A percentile compares a stretch with the other conserved stretches of the same genome.
phyloP scores from a whole-genome alignment of 2,888 invertebrate species.

The Mimachlamys varia region DNA sequence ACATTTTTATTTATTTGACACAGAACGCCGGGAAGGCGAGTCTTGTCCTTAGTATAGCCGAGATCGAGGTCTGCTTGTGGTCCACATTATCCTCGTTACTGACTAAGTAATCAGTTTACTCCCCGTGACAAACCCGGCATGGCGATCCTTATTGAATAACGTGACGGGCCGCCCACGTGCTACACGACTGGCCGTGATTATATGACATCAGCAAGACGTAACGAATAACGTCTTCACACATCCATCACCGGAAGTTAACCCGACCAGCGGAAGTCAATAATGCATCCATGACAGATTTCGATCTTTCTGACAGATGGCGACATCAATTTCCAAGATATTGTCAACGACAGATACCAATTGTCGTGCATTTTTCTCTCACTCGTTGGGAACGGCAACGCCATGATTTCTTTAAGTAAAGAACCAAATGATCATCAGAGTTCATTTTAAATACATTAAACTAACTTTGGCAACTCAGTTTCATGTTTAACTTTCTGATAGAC shows the following conservation, averaged over 20 bases:
- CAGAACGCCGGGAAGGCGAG: not conserved
- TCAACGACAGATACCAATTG: too few species aligned
- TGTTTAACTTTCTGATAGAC: too few species aligned
- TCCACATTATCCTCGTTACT: not conserved
- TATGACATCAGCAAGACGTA: not conserved
- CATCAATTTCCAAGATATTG: not conserved
- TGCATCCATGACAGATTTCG: not conserved
- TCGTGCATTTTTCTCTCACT: too few species aligned
- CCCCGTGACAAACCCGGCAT: not conserved
- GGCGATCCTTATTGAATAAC: not conserved
- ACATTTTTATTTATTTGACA: too few species aligned
- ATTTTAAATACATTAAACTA: too few species aligned
- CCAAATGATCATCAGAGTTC: too few species aligned
- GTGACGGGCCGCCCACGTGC: not conserved
- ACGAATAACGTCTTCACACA: not conserved
- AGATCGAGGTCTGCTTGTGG: too few species aligned
- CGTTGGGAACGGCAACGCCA: not conserved
- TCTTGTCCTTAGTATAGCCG: not conserved
- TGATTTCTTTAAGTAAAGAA: too few species aligned
- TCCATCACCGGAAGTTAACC: not conserved
- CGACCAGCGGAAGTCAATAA: constrained; percentile 4
- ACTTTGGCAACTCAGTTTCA: too few species aligned
- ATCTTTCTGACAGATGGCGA: not conserved
- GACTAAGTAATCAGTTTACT: not conserved
- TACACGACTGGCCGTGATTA: not conserved